These are phyloP conservation scores for Chelonus formosanus DNA, from an alignment of 2,888 invertebrate species.

Conservation along the genomic window DNA sequence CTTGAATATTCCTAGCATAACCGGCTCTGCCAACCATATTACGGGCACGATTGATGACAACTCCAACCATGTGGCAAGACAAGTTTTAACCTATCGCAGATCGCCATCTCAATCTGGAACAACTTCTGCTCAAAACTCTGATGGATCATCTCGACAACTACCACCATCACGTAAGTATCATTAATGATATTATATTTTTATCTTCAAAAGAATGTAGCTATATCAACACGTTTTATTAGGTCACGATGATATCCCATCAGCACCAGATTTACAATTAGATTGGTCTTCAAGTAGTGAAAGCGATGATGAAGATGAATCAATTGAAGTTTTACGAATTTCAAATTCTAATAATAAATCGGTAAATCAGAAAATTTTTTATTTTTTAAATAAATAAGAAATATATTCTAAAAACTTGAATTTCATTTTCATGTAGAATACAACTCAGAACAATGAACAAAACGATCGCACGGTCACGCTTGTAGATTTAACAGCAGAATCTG, in stretches of 20 bases:
- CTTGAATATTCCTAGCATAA: conserved; percentile 49
- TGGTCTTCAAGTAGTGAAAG: conserved; percentile 71
- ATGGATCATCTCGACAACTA: conserved; percentile 45
- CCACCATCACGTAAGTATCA: no score
- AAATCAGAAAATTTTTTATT: conserved; percentile 4
- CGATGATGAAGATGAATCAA: conserved; percentile 70
- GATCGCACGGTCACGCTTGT: conserved; percentile 68
- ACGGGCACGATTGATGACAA: conserved; percentile 43
- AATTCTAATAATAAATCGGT: conserved; percentile 53
- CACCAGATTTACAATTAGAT: conserved; percentile 81
- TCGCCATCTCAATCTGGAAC: conserved; percentile 45
- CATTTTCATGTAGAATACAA: conserved; percentile 42
- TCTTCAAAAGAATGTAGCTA: neutral
- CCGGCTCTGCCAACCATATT: conserved; percentile 44
- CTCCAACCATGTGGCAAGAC: conserved; percentile 42
- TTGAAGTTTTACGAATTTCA: conserved; percentile 65
- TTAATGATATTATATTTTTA: neutral
- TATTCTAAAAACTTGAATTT: no score
- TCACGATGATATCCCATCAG: conserved; percentile 68
- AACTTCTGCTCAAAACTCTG: conserved; percentile 48
- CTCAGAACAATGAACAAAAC: conserved; percentile 45
- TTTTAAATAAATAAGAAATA: no score
- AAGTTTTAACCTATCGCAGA: conserved; percentile 44
- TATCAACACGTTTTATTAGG: conserved; percentile 38
- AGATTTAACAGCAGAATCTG: conserved; percentile 70